phyloP scores from a whole-genome alignment of 2,888 invertebrate genomes.

The Drosophila affinis region DNA sequence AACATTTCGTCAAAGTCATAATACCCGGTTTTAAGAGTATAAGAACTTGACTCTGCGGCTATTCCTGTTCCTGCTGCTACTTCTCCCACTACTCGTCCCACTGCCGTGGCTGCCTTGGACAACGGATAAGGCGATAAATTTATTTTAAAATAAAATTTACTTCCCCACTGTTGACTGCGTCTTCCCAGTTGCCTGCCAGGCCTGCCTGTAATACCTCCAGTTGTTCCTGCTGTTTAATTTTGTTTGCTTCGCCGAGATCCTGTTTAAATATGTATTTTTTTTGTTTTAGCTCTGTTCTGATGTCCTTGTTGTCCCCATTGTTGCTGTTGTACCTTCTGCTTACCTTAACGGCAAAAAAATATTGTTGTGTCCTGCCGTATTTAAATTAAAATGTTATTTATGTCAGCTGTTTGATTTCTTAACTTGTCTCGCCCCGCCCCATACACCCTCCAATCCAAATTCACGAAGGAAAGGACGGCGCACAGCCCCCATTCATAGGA shows the following conservation, averaged over 20 bases:
- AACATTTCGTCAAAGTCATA: not conserved
- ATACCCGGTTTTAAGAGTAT: slow-evolving; percentile 12
- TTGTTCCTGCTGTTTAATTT: slow-evolving; percentile 63
- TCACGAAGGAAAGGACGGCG: not conserved
- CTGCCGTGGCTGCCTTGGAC: slow-evolving; percentile 69
- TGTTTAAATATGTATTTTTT: slow-evolving; percentile 74
- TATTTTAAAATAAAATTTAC: slow-evolving; percentile 80
- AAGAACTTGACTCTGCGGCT: slow-evolving; percentile 7
- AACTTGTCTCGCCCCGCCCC: slow-evolving; percentile 55
- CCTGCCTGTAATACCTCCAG: slow-evolving; percentile 5
- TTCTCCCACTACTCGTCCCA: slow-evolving; percentile 7
- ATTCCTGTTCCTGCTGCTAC: slow-evolving; percentile 8
- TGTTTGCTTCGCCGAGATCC: slow-evolving; percentile 64
- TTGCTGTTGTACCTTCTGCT: slow-evolving; percentile 65
- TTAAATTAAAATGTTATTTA: slow-evolving; percentile 79
- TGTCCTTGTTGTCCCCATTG: slow-evolving; percentile 36
- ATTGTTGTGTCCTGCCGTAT: slow-evolving; percentile 71
- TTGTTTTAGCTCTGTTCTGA: slow-evolving; percentile 17
- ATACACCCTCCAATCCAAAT: not conserved
- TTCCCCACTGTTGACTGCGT: slow-evolving; percentile 62
- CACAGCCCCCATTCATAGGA: slow-evolving; percentile 23
- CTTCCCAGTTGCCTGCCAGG: slow-evolving; percentile 3
- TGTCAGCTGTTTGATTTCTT: slow-evolving; percentile 79
- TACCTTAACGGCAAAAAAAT: slow-evolving; percentile 74
- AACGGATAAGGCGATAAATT: slow-evolving; percentile 79